A percentile compares a stretch with the other conserved stretches of the same genome.
Evolutionary conservation across 2,113 vertebrate genomes (phyloP).

Genomic region (Megaceryle maxima): DNA sequence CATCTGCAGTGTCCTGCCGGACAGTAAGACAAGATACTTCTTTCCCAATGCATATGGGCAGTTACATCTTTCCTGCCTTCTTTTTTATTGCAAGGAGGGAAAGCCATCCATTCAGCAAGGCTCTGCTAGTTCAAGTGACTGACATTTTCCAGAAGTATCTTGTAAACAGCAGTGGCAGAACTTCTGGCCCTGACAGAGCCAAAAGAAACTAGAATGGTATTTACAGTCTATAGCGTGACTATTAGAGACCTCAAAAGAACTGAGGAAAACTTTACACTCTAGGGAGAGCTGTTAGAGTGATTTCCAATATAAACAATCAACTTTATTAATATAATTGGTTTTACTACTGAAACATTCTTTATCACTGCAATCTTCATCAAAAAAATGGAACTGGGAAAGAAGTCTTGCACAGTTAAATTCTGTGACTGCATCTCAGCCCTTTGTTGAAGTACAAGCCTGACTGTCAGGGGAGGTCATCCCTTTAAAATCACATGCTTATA

Average conservation of each 20-base stretch:
- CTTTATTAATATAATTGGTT: background rate
- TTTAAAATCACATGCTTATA: background rate
- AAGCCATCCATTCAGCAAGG: background rate
- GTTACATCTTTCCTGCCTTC: background rate
- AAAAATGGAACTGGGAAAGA: background rate
- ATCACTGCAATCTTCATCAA: background rate
- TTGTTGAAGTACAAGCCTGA: background rate
- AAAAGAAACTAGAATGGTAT: background rate
- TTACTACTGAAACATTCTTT: background rate
- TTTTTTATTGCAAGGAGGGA: background rate
- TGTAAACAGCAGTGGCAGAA: background rate
- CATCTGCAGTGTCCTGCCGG: background rate
- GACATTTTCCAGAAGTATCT: background rate
- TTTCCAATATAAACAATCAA: background rate
- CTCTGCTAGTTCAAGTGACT: background rate
- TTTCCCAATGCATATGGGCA: fast-evolving
- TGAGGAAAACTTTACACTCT: background rate
- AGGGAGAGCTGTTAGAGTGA: background rate
- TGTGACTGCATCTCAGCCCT: background rate
- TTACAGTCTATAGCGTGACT: background rate
- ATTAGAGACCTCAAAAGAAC: background rate
- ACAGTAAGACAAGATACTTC: background rate
- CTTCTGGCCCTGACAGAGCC: background rate
- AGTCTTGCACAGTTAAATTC: background rate
- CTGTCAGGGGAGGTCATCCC: background rate